These are phyloP conservation scores for Nothobranchius furzeri DNA, from an alignment of 2,113 vertebrate genomes.

Conservation along the genomic window DNA sequence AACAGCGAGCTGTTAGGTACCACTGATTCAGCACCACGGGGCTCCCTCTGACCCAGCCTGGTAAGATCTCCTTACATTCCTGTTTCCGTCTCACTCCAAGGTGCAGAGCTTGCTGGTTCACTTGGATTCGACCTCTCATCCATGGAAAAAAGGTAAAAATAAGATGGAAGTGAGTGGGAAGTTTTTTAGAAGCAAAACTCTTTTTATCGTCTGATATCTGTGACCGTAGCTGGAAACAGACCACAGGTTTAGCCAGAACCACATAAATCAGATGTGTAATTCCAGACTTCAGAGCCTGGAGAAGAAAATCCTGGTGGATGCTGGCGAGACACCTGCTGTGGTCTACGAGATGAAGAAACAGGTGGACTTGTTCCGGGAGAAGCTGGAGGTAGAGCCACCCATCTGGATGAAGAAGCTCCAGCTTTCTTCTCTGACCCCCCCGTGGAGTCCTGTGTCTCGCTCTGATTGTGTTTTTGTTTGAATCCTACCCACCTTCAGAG, in stretches of 20 bases:
- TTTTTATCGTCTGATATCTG: too few species aligned
- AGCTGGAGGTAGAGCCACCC: conserved; percentile 73
- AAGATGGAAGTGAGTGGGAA: background rate
- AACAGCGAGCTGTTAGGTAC: conserved; percentile 78
- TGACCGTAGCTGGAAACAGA: background rate
- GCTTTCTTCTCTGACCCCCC: too few species aligned
- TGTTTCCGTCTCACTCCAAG: conserved; percentile 41
- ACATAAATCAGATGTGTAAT: background rate
- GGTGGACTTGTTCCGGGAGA: conserved; percentile 81
- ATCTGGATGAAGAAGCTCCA: too few species aligned
- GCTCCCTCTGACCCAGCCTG: background rate
- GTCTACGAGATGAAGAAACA: conserved; percentile 82
- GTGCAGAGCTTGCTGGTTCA: conserved; percentile 68
- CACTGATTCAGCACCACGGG: background rate
- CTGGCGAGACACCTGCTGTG: conserved; percentile 71
- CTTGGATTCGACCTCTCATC: conserved; percentile 79
- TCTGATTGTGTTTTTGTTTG: too few species aligned
- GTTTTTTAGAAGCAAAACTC: too few species aligned
- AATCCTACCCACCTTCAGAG: conserved; percentile 56
- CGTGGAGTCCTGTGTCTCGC: too few species aligned
- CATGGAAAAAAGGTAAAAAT: conserved; percentile 81
- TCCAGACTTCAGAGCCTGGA: conserved; percentile 79
- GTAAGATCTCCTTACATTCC: background rate
- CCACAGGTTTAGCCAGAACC: background rate
- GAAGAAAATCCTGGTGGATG: conserved; percentile 76